Evolutionary conservation across 1,140 invertebrate genomes (phyloP).

Genomic region (Chelonus insularis): DNA sequence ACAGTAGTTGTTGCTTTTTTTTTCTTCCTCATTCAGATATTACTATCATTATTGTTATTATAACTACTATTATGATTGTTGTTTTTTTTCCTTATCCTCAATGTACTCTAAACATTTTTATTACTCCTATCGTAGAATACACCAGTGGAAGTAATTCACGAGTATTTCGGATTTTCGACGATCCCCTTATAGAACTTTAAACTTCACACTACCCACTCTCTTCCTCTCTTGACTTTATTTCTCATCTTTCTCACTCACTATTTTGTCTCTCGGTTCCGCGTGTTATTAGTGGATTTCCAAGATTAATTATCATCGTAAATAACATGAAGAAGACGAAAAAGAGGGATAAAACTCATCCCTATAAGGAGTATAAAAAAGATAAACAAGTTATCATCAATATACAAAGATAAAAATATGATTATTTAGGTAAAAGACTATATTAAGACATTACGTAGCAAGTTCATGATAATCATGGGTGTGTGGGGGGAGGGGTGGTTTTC

Average conservation of each 20-base stretch:
- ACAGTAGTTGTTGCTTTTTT: neutral
- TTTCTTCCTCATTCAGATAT: neutral
- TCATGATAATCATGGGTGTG: no score
- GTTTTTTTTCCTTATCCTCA: neutral
- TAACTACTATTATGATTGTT: neutral
- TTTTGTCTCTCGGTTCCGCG: neutral
- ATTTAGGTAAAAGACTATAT: no score
- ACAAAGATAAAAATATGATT: no score
- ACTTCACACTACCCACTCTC: slow-evolving; percentile 4
- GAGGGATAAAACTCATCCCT: no score
- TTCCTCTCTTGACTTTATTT: neutral
- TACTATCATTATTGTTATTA: neutral
- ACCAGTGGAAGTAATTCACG: neutral
- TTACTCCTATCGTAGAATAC: neutral
- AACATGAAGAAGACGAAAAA: neutral
- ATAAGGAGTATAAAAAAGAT: no score
- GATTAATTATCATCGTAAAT: slow-evolving; percentile 23
- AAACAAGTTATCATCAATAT: no score
- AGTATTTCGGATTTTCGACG: neutral
- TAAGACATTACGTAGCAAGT: no score
- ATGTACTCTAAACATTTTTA: neutral
- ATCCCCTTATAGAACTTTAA: slow-evolving; percentile 6
- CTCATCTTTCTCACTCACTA: neutral
- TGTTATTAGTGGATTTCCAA: slow-evolving; percentile 18
- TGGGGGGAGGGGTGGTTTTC: no score